Evolutionary conservation across 2,888 invertebrate genomes (phyloP).

Genomic region (Monopis laevigella): DNA sequence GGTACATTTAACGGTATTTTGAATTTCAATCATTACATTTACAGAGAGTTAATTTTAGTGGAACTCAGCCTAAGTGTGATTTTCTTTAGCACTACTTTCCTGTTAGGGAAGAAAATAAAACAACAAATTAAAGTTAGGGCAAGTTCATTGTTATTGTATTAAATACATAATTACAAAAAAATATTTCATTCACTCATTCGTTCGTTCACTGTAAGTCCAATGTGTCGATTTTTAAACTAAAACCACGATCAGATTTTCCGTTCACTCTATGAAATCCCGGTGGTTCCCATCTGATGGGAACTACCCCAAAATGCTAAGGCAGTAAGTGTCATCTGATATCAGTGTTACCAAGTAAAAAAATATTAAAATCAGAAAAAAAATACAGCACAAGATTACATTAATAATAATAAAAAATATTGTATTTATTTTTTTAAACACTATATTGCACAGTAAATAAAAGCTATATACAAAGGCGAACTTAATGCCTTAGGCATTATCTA

Average conservation of each 20-base stretch:
- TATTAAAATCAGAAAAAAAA: too few relatives aligned
- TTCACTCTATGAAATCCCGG: too few relatives aligned
- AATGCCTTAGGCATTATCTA: too few relatives aligned
- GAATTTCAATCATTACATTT: neutral
- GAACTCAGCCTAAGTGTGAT: neutral
- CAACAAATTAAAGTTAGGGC: conserved; percentile 25
- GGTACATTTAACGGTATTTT: neutral
- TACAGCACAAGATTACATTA: too few relatives aligned
- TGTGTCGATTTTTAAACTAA: neutral
- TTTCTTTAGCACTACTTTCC: neutral
- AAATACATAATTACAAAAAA: conserved; percentile 13
- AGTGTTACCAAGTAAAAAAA: too few relatives aligned
- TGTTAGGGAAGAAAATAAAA: conserved; percentile 14
- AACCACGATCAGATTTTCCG: neutral
- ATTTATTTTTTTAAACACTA: too few relatives aligned
- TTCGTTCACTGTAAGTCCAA: neutral
- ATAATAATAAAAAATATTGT: too few relatives aligned
- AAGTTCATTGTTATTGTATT: conserved; percentile 29
- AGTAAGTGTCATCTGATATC: too few relatives aligned
- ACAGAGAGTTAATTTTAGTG: neutral
- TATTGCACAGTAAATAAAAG: too few relatives aligned
- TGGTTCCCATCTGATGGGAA: too few relatives aligned
- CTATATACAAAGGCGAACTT: too few relatives aligned
- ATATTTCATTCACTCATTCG: conserved; percentile 6
- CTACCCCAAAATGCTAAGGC: too few relatives aligned